Base-by-base conservation (phyloP, 2,797 vertebrate species). In the Mastacembelus armatus region DNA sequence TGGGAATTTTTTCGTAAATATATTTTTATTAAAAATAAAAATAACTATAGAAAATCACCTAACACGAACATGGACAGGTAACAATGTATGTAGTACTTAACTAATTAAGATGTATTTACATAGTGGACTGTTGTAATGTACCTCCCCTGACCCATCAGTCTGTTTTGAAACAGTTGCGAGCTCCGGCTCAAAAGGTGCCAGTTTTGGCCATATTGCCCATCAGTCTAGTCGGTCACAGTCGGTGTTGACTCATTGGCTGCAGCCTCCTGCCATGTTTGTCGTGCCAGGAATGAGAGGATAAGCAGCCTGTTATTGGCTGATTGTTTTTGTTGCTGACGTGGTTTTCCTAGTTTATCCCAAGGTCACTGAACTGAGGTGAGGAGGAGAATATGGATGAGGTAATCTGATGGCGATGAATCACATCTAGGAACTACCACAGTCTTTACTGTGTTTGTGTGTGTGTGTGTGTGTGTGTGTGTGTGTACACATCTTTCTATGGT, bases 291-390 rank as follows among this genome's bases (percentile, higher is more conserved):
- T 0, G 54, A 55, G 67, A 65, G 60, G 26, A 73, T 62, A 81
- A 78, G 81, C 77, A 71, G 71, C 78, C 71, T 66, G 81, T 30
- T 50, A 59, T 47, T 66, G 77, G 77, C 62, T 16, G 77, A 67
- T 71, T 44, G 77, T 60, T 50, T 4, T 39, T 22, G 60, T 55
- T 2, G 24, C 62, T 70, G 72, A 35, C 58, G 11, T 55, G 22
- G 22, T 65, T 54, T 32, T 42, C 33, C 26, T 29, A 54, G 54
- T 69, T 55, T 59, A 44, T 50, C 57, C 59, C 12, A 3, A 44
- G 58, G 78, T 85, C 70, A 26, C 66, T 9, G 39, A 58, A 18
- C 70, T 59, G 47, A 2, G 16, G 16, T 15, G 35, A 45, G 16
- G 62, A 64, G 50, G 40, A 43, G 36, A 40, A 27, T 51, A 22